Conservation (phyloP, 2,888 invertebrate species). For the Pollenia amentaria region DNA sequence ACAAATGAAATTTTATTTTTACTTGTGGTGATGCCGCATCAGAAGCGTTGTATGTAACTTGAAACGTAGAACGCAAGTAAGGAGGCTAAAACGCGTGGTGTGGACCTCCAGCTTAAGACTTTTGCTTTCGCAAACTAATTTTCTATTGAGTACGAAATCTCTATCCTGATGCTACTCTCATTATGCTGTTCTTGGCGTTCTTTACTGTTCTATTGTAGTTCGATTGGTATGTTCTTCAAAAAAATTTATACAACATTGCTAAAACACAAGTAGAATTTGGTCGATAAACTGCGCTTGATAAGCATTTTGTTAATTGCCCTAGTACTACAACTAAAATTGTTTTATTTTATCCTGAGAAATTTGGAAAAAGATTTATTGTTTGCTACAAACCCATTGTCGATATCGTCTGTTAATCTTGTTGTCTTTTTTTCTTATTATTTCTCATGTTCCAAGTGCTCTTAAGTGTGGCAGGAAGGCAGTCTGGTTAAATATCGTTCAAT, state of each 20-base stretch:
- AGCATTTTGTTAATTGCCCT: slow-evolving; percentile 71
- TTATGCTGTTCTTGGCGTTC: neutral
- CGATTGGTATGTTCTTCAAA: slow-evolving; percentile 39
- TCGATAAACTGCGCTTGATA: slow-evolving; percentile 57
- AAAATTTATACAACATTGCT: slow-evolving; percentile 7
- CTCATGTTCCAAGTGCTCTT: slow-evolving; percentile 23
- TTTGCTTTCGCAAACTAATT: neutral
- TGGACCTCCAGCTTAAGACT: too few relatives aligned
- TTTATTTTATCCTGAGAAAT: slow-evolving; percentile 54
- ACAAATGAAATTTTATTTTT: too few relatives aligned
- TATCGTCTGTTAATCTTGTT: slow-evolving; percentile 43
- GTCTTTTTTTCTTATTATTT: neutral
- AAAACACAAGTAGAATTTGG: slow-evolving; percentile 32
- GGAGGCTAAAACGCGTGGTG: too few relatives aligned
- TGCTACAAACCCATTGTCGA: slow-evolving; percentile 51
- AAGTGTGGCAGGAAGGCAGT: slow-evolving; percentile 23
- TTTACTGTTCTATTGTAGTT: slow-evolving; percentile 18
- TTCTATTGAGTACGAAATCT: neutral
- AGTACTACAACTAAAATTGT: slow-evolving; percentile 60
- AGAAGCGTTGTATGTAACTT: too few relatives aligned
- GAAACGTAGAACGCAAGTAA: too few relatives aligned
- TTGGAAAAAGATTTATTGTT: slow-evolving; percentile 62
- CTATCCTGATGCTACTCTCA: too few relatives aligned
- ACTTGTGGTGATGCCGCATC: too few relatives aligned
- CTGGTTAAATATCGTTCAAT: slow-evolving; percentile 27